A percentile compares a stretch with the other conserved stretches of the same genome.
Conservation (phyloP, 2,113 vertebrate species). For the Mugil cephalus region DNA sequence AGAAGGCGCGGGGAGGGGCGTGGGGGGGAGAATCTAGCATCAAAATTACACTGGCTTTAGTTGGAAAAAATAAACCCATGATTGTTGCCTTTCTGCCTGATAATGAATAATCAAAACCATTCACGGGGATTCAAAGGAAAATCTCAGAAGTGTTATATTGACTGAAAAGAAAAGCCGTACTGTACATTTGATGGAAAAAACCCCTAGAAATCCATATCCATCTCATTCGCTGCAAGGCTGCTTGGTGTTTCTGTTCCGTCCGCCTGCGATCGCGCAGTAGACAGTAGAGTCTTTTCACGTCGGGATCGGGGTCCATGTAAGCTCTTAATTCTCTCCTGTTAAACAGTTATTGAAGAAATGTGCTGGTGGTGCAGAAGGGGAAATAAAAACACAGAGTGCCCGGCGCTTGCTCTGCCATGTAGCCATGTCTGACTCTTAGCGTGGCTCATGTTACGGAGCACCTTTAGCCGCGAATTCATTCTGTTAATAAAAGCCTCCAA, state of each 20-base stretch:
- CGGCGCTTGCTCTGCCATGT: slow-evolving; percentile 69
- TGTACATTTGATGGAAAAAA: slow-evolving; percentile 36
- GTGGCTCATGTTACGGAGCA: slow-evolving; percentile 69
- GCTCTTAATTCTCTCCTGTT: slow-evolving; percentile 79
- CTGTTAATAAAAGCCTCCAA: slow-evolving; percentile 71
- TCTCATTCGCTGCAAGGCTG: slow-evolving; percentile 47
- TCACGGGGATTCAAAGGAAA: neutral
- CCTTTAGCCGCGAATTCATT: slow-evolving; percentile 69
- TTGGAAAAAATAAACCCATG: slow-evolving; percentile 21
- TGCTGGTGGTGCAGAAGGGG: slow-evolving; percentile 75
- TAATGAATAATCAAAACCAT: slow-evolving; percentile 4
- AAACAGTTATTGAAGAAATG: slow-evolving; percentile 81
- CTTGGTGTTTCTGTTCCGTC: slow-evolving; percentile 63
- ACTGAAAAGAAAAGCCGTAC: slow-evolving; percentile 4
- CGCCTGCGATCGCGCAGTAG: slow-evolving; percentile 63
- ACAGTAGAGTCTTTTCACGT: slow-evolving; percentile 76
- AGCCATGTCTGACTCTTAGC: slow-evolving; percentile 62
- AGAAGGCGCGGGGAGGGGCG: too few relatives aligned
- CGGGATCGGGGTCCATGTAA: slow-evolving; percentile 74
- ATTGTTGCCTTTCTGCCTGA: slow-evolving; percentile 10
- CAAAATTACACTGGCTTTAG: slow-evolving; percentile 48
- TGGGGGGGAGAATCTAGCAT: slow-evolving; percentile 19
- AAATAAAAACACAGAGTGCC: slow-evolving; percentile 73
- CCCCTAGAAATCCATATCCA: slow-evolving; percentile 43
- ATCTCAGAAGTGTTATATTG: neutral